Base-by-base conservation (phyloP, 1,140 invertebrate genomes). In the Rhysida immarginata region DNA sequence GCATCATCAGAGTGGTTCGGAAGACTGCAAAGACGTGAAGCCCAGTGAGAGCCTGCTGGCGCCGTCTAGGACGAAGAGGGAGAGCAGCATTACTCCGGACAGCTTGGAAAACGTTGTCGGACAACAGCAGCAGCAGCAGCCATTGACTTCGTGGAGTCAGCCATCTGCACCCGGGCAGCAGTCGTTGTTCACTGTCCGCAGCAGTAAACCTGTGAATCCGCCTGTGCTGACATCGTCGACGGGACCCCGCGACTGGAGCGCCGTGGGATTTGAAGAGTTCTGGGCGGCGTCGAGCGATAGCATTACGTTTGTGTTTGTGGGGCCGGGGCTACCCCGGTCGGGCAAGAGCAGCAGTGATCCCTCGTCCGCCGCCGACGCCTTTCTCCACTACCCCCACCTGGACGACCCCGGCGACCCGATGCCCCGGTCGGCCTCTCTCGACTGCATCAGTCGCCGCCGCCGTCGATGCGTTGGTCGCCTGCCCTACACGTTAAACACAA, bases 301-400 rank as follows among this genome's bases (percentile, higher is more conserved):
- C 26, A 51, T 51, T 26, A 51, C 49, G 8, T 51, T 51, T 51
- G 49, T 51, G 21, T 51, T 51, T 51, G 24, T 51, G 26, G 49
- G 49, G 11, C 49, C 49, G 13, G 49, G 24, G 16, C n/a, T n/a
- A n/a, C n/a, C n/a, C n/a, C n/a, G n/a, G n/a, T n/a, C n/a, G n/a
- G n/a, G n/a, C n/a, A n/a, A n/a, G n/a, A n/a, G n/a, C n/a, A n/a
- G n/a, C n/a, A n/a, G n/a, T n/a, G n/a, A n/a, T n/a, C n/a, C n/a
- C n/a, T n/a, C n/a, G n/a, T n/a, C n/a, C n/a, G n/a, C n/a, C n/a
- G n/a, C n/a, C n/a, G n/a, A n/a, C n/a, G n/a, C n/a, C n/a, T n/a
- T n/a, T n/a, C n/a, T n/a, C n/a, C n/a, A n/a, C n/a, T n/a, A n/a
- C n/a, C n/a, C n/a, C n/a, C n/a, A n/a, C n/a, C n/a, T n/a, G n/a